Evolutionary conservation across 64 coral and sea anemone genomes (phyloP), one percentile per base, ranked within the genome.

Genomic region (Platygyra sinensis): DNA sequence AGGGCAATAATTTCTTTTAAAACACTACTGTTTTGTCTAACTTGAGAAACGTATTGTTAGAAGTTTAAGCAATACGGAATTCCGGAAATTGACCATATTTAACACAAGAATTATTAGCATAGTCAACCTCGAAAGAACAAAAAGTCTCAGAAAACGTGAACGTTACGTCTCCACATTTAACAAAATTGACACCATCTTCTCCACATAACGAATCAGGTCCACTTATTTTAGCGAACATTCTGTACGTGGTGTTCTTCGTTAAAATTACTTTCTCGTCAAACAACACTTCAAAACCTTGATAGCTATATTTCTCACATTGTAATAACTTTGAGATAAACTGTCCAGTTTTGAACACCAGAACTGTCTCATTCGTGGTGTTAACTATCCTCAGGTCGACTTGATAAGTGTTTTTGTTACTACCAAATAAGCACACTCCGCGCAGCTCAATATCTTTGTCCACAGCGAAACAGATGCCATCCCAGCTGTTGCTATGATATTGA

Each of bases 311-410:
- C 51, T 57, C n/a, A 12, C 77, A 54, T 10, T 62, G 60, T 22
- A 54, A 49, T 59, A 79, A n/a, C 42, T 1, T 22, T 27, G 22
- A 57, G 46, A 46, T 8, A 27, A 79, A 55, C 22, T 7, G 0
- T 18, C 17, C 33, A 8, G 10, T 76, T 28, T 57, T 79, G 4
- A 16, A 57, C 12, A 4, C 50, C 12, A 25, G 51, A 57, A 0
- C 0, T 1, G 0, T 14, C 0, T 0, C 2, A 3, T 5, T 59
- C 55, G 1, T 59, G 49, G 8, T 19, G 50, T 25, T 30, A 0
- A 16, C 2, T 2, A 57, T 6, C 8, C 1, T 24, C 30, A 62
- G 20, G 5, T 15, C 20, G 4, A 62, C 60, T 4, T 4, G 62
- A 24, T 65, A 65, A 65, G 19, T 30, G 16, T 28, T 10, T 15